Evolutionary conservation across 1,140 invertebrate species (phyloP).

Genomic region (Macrostomum lignano): DNA sequence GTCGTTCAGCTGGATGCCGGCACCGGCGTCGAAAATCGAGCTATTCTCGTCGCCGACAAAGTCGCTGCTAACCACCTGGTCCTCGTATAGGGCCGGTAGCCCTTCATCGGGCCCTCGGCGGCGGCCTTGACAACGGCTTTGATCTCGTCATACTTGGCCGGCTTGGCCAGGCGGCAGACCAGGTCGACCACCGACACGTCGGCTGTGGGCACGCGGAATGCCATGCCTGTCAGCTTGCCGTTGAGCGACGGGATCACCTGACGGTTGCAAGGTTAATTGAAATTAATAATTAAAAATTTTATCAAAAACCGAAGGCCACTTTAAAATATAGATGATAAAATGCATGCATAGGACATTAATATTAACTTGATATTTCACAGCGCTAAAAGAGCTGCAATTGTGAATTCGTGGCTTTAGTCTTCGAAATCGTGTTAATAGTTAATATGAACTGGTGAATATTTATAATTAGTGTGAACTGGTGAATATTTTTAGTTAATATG

Average conservation of each 20-base stretch:
- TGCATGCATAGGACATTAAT: too few species aligned
- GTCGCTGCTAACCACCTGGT: constrained; percentile 63
- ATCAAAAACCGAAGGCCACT: too few species aligned
- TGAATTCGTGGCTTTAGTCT: too few species aligned
- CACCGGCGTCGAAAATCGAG: constrained; percentile 71
- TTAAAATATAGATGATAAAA: too few species aligned
- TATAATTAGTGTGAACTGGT: too few species aligned
- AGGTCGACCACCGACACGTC: constrained; percentile 91
- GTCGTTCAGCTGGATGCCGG: constrained; percentile 42
- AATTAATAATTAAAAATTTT: too few species aligned
- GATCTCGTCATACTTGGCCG: constrained; percentile 51
- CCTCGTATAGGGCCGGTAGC: constrained; percentile 70
- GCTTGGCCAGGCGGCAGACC: constrained; percentile 35
- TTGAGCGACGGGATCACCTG: constrained; percentile 58
- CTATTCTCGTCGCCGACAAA: constrained; percentile 56
- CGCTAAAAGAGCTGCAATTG: too few species aligned
- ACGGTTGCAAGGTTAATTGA: too few species aligned
- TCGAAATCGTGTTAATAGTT: too few species aligned
- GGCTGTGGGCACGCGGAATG: constrained; percentile 75
- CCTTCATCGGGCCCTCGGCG: constrained; percentile 39
- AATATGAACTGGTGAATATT: too few species aligned
- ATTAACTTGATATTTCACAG: too few species aligned
- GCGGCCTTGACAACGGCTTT: constrained; percentile 58
- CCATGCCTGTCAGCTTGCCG: constrained; percentile 61
- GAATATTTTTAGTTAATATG: too few species aligned